Evolutionary conservation across 2,888 invertebrate genomes (phyloP), one percentile per base, ranked within the genome.

Genomic region (Rhamphomyia laevipes): DNA sequence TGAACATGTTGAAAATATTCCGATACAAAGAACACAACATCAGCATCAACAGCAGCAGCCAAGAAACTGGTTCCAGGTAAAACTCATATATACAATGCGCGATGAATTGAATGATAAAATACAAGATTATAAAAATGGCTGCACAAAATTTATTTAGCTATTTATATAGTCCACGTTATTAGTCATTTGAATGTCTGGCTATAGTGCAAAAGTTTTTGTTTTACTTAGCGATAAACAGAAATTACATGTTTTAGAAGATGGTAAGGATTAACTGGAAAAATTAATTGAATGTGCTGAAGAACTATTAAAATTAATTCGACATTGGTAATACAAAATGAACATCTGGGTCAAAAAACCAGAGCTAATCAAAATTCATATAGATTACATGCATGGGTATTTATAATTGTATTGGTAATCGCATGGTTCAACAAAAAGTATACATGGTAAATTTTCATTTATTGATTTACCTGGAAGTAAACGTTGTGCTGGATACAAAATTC

Each of bases 321-420:
- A 87, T n/a, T 66, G 93, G 92, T 35, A 92, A 91, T 71, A 82
- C 79, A 53, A 88, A 88, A 15, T 74, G 96, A 62, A 99, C 97
- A 16, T 95, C 96, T 10, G n/a, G 99, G 97, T 47, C 86, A 90
- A 73, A 99, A 99, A 35, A 94, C 95, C n/a, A n/a, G n/a, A 47
- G 97, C 97, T 48, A 99, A 99, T 73, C 85, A 90, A 53, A 96
- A 99, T 73, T 97, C 96, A 47, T 97, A 96, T 41, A 81, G 99
- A 58, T 97, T 97, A 51, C 99, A 99, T 75, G 99, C 99, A n/a
- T n/a, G n/a, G 50, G 94, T 99, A 62, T 99, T 99, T 77, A 97
- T 99, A 75, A 93, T 99, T 56, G 84, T 93, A 55, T 77, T 96
- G n/a, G 51, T 78, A 89, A 41, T 80, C 80, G 52, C 82, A 83